Conservation (phyloP, 2,888 invertebrate genomes). For the Hylaea fasciaria region DNA sequence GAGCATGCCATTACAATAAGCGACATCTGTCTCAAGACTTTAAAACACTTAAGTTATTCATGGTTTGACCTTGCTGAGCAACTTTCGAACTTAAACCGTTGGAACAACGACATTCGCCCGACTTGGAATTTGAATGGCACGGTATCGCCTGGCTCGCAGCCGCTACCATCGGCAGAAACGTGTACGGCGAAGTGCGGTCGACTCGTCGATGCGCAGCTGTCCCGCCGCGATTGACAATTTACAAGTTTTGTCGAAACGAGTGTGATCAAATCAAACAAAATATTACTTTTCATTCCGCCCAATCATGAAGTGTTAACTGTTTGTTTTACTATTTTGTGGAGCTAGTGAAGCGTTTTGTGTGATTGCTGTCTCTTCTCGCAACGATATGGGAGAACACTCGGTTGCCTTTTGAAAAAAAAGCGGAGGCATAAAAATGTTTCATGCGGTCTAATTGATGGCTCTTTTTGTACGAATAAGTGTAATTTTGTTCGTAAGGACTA, state of each 20-base stretch:
- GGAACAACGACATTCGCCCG: slow-evolving; percentile 70
- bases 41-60: slow-evolving; percentile 57
- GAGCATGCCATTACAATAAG: slow-evolving; percentile 21
- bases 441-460: slow-evolving; percentile 80
- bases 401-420: slow-evolving; percentile 82
- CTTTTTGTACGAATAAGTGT: slow-evolving; percentile 77
- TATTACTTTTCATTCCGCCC: slow-evolving; percentile 76
- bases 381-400: slow-evolving; percentile 83
- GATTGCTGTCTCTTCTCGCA: slow-evolving; percentile 82
- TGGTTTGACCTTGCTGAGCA: slow-evolving; percentile 71
- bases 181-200: slow-evolving; percentile 85
- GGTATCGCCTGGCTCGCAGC: slow-evolving; percentile 60
- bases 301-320: slow-evolving; percentile 81
- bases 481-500: slow-evolving; percentile 80
- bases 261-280: slow-evolving; percentile 83
- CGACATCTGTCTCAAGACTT: slow-evolving; percentile 56
- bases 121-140: slow-evolving; percentile 74
- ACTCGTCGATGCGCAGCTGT: slow-evolving; percentile 83
- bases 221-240: slow-evolving; percentile 78
- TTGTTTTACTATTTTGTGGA: slow-evolving; percentile 77
- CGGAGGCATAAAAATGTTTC: slow-evolving; percentile 84
- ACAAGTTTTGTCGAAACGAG: slow-evolving; percentile 80
- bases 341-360: slow-evolving; percentile 76
- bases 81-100: slow-evolving; percentile 77
- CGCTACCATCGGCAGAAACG: slow-evolving; percentile 75